phyloP scores from a whole-genome alignment of 2,888 invertebrate genomes.

The Thalpophila matura region DNA sequence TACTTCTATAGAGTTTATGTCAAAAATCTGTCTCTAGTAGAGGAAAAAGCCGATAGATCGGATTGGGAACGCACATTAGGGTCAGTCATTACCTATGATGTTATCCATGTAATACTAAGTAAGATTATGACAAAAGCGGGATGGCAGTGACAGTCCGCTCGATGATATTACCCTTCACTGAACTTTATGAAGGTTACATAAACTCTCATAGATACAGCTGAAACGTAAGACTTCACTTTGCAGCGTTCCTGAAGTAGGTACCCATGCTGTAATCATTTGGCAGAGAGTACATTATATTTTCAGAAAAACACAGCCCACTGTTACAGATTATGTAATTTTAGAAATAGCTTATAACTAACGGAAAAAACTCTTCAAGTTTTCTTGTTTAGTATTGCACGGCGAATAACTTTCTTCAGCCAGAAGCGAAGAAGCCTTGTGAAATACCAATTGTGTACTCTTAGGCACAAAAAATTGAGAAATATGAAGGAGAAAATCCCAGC shows the following conservation, averaged over 20 bases:
- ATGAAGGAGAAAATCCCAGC: not conserved
- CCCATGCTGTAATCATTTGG: constrained; percentile 20
- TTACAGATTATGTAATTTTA: constrained; percentile 12
- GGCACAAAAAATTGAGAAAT: not conserved
- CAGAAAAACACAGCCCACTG: not conserved
- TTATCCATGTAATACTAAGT: too few relatives aligned
- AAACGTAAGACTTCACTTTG: not conserved
- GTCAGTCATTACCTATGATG: too few relatives aligned
- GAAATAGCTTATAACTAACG: constrained; percentile 3
- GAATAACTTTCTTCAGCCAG: not conserved
- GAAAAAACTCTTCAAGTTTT: constrained; percentile 8
- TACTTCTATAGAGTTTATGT: too few relatives aligned
- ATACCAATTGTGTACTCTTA: not conserved
- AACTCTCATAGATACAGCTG: not conserved
- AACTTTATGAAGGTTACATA: not conserved
- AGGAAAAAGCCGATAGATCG: too few relatives aligned
- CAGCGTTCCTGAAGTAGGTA: not conserved
- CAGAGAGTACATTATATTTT: not conserved
- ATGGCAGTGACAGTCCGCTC: not conserved
- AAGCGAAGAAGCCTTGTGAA: constrained; percentile 1
- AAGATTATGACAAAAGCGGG: not conserved
- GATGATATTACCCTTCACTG: not conserved
- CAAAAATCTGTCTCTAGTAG: too few relatives aligned
- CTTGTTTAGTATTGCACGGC: constrained; percentile 8
- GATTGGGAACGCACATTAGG: too few relatives aligned